Evolutionary conservation across 2,888 invertebrate genomes (phyloP).

Genomic region (Lepidochitona cinerea): DNA sequence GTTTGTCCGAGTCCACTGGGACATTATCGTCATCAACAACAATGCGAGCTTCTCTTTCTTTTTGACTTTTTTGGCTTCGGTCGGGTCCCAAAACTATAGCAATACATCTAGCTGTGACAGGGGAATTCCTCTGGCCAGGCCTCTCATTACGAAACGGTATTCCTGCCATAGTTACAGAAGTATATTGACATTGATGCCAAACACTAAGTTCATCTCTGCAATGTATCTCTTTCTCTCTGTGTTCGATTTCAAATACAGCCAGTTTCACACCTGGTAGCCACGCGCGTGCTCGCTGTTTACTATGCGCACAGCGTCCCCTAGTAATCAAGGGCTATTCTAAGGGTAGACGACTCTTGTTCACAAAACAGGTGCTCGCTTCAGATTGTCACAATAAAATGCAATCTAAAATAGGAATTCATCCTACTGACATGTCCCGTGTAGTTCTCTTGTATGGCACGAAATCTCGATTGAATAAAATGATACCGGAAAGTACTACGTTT

Average conservation of each 20-base stretch:
- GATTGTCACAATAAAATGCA: no score
- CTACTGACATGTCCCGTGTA: no score
- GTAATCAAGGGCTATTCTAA: not conserved
- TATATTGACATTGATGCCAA: not conserved
- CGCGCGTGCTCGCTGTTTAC: conserved; percentile 4
- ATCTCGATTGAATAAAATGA: no score
- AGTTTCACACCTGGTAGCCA: not conserved
- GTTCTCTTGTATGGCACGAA: no score
- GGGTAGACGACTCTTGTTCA: no score
- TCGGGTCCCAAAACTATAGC: conserved; percentile 3
- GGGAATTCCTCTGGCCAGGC: not conserved
- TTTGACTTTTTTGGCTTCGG: not conserved
- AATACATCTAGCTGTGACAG: not conserved
- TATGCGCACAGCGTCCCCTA: not conserved
- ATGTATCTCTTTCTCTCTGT: not conserved
- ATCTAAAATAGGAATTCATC: no score
- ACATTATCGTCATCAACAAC: not conserved
- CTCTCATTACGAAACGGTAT: not conserved
- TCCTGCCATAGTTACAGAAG: not conserved
- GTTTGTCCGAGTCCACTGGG: not conserved
- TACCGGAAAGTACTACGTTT: no score
- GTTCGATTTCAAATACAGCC: not conserved
- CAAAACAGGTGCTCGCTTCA: no score
- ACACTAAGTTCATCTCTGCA: not conserved
- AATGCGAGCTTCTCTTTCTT: not conserved